Conservation (phyloP, 1,140 invertebrate genomes). For the Vanessa atalanta region DNA sequence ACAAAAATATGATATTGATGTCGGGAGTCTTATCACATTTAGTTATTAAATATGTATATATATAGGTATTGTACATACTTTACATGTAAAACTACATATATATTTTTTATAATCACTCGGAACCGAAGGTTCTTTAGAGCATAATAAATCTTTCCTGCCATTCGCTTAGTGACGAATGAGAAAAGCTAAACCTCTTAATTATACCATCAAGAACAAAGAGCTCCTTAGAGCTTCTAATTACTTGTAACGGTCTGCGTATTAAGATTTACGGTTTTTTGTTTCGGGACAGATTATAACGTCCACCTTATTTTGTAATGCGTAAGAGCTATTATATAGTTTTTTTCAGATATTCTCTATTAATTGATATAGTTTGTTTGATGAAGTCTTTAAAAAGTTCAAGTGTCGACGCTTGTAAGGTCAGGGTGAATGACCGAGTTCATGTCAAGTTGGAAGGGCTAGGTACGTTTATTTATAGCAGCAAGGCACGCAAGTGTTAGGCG, state of each 20-base stretch:
- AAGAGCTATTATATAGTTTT: constrained; percentile 22
- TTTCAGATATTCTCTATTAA: constrained; percentile 14
- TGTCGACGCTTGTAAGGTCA: constrained; percentile 67
- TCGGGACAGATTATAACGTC: constrained; percentile 15
- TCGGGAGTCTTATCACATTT: too few species aligned
- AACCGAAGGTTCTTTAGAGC: too few species aligned
- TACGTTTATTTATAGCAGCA: constrained; percentile 34
- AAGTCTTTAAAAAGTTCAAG: constrained; percentile 59
- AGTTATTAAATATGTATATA: too few species aligned
- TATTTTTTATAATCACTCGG: too few species aligned
- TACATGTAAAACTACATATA: too few species aligned
- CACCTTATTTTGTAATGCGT: constrained; percentile 23
- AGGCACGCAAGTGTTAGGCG: constrained; percentile 38
- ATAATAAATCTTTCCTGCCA: neutral
- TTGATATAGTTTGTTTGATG: constrained; percentile 48
- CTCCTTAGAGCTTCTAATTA: constrained; percentile 59
- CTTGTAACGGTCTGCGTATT: constrained; percentile 46
- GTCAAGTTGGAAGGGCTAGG: constrained; percentile 31
- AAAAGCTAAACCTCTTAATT: constrained; percentile 30
- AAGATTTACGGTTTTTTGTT: constrained; percentile 45
- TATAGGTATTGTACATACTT: too few species aligned
- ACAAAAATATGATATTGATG: too few species aligned
- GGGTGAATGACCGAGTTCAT: constrained; percentile 56
- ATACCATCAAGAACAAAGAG: constrained; percentile 51
- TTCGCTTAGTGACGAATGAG: constrained; percentile 19